A percentile compares a stretch with the other conserved stretches of the same genome.
These are phyloP conservation scores for Tenualosa thibaudeaui DNA, from an alignment of 2,797 vertebrate genomes.

Conservation along the genomic window DNA sequence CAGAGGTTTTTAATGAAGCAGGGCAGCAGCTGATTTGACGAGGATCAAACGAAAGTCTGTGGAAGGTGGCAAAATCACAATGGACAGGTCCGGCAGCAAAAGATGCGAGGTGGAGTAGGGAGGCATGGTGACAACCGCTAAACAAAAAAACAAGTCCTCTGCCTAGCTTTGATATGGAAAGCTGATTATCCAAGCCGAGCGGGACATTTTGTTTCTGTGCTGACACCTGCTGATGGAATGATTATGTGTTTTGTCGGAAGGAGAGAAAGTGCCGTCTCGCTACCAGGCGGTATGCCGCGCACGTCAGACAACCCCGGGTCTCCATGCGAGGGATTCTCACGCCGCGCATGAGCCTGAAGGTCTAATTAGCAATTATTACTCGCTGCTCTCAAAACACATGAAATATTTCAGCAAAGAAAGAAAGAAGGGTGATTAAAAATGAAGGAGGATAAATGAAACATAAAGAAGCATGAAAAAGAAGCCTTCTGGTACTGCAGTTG, in stretches of 20 bases:
- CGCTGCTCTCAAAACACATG: conserved; percentile 46
- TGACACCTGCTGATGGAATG: conserved; percentile 54
- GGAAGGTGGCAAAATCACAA: neutral
- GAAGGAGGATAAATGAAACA: conserved; percentile 47
- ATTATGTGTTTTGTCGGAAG: conserved; percentile 43
- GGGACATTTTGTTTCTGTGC: conserved; percentile 40
- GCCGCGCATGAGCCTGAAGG: conserved; percentile 46
- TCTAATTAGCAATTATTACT: conserved; percentile 55
- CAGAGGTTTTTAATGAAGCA: neutral
- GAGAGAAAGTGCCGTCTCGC: conserved; percentile 26
- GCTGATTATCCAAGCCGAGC: neutral
- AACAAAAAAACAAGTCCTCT: conserved; percentile 17
- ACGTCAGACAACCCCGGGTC: conserved; percentile 37
- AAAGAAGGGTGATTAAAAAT: conserved; percentile 50
- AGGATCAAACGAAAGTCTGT: conserved; percentile 14
- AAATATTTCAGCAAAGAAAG: conserved; percentile 45
- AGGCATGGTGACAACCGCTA: neutral
- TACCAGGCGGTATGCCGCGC: conserved; percentile 43
- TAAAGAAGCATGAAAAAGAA: conserved; percentile 36
- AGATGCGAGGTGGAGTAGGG: neutral
- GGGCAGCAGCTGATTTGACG: neutral
- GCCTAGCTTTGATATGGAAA: conserved; percentile 20
- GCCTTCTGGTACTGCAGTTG: conserved; percentile 34
- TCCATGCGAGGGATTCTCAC: conserved; percentile 36
- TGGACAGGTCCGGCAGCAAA: neutral